Base-by-base conservation (phyloP, 2,113 vertebrate species). In the Gambusia affinis region DNA sequence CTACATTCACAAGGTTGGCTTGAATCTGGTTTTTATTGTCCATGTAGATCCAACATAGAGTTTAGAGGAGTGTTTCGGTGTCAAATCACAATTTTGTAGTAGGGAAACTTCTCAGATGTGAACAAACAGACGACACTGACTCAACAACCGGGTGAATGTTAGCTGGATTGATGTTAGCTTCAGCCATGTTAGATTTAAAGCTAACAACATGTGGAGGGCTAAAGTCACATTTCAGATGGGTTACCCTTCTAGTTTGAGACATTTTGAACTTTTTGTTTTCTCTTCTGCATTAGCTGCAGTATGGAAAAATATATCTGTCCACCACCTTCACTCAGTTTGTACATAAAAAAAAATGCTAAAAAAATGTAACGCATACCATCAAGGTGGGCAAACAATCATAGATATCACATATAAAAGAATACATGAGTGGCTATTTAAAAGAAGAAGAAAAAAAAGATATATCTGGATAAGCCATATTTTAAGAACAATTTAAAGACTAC, bases 401-500 rank as follows among this genome's bases (percentile, higher is more conserved):
- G 68, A 77, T 80, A 92, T 64, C 78, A 57, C 51, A 87, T 75
- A 89, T 64, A 12, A 85, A 85, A 88, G 80, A 74, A 87, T 81
- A 82, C 82, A 78, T 82, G 71, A 87, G 85, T 89, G 88, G 81
- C 90, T 87, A 85, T 72, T 84, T 75, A 89, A 90, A 84, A 67
- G 76, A 66, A 73, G 60, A 72, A 89, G 88, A 78, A 66, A 73
- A 62, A 72, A 88, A 90, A 79, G 81, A 90, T 84, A 91, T 91
- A 93, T 91, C 90, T 87, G 80, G 85, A 93, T 91, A 95, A 95
- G 95, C 95, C 95, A 95, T 95, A 95, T 95, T 93, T 94, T 88
- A 94, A 89, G 84, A 91, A 91, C 80, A 85, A 88, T 88, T 90
- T 85, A 87, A 86, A 89, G 76, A 88, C 70, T 87, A 71, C 63